Evolutionary conservation across 2,888 invertebrate genomes (phyloP).

Genomic region (Panorpa germanica): DNA sequence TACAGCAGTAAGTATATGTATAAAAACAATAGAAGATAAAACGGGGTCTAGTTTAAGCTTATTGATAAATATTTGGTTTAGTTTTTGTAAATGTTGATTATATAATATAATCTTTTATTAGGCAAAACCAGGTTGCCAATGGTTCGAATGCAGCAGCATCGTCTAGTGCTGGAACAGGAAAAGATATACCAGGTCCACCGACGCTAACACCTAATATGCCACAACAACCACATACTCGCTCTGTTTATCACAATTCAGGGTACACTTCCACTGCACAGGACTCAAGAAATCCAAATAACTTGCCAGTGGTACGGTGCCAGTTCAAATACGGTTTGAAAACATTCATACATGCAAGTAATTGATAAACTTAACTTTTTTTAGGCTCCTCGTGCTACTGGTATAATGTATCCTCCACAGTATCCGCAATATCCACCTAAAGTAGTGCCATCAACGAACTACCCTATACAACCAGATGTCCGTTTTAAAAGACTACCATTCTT

Average conservation of each 20-base stretch:
- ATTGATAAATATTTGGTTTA: no score
- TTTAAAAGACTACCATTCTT: constrained; percentile 85
- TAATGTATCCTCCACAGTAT: no score
- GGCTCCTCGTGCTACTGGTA: constrained; percentile 11
- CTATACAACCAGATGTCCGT: constrained; percentile 85
- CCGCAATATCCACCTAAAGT: no score
- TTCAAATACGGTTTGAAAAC: no score
- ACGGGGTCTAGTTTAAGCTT: no score
- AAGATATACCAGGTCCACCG: constrained; percentile 29
- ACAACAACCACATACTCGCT: no score
- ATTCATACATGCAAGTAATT: no score
- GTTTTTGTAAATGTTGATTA: constrained; percentile 1
- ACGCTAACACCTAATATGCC: constrained; percentile 25
- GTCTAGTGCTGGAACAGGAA: constrained; percentile 26
- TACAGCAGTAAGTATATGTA: constrained; percentile 42
- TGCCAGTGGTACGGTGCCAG: constrained; percentile 26
- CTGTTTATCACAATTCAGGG: constrained; percentile 24
- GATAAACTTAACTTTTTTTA: no score
- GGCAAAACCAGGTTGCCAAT: constrained; percentile 27
- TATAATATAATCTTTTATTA: constrained; percentile 14
- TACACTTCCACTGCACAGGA: constrained; percentile 26
- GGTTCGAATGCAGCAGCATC: constrained; percentile 19
- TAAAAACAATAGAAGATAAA: no score
- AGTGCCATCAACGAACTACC: constrained; percentile 38
- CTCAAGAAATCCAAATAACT: constrained; percentile 22